Evolutionary conservation across 2,888 invertebrate species (phyloP).

Genomic region (Drosophila neoperkinsi): DNA sequence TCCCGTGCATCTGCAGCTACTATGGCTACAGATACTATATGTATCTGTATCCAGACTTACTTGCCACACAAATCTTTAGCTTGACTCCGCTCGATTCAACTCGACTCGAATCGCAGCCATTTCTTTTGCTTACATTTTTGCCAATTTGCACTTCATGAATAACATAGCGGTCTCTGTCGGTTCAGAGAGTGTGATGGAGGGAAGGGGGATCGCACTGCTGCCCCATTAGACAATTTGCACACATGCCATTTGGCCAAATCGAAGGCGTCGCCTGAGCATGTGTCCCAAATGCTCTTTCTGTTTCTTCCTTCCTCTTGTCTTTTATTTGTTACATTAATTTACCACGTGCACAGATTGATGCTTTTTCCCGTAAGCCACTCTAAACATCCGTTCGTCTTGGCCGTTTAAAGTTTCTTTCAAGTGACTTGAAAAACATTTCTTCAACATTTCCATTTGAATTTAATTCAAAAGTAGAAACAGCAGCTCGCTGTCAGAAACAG

Average conservation of each 20-base stretch:
- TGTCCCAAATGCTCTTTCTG: conserved; percentile 41
- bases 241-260: conserved; percentile 59
- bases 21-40: conserved; percentile 6
- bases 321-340: conserved; percentile 31
- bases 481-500: conserved; percentile 4
- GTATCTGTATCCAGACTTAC: conserved; percentile 26
- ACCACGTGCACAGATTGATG: conserved; percentile 44
- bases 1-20: conserved; percentile 3
- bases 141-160: conserved; percentile 79
- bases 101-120: conserved; percentile 24
- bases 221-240: conserved; percentile 76
- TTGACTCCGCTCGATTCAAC: conserved; percentile 12
- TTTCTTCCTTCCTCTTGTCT: conserved; percentile 1
- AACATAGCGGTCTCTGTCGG: conserved; percentile 38
- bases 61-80: conserved; percentile 53
- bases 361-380: conserved; percentile 24
- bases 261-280: conserved; percentile 28
- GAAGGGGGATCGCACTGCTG: conserved; percentile 40
- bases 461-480: conserved; percentile 6
- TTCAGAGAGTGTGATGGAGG: background rate
- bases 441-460: conserved; percentile 41
- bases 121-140: conserved; percentile 58
- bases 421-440: conserved; percentile 23
- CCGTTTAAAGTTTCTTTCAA: conserved; percentile 57
- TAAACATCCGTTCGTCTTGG: conserved; percentile 53